These are phyloP conservation scores for Siderastrea siderea DNA, from an alignment of 92 coral and sea anemone genomes.

Conservation along the genomic window DNA sequence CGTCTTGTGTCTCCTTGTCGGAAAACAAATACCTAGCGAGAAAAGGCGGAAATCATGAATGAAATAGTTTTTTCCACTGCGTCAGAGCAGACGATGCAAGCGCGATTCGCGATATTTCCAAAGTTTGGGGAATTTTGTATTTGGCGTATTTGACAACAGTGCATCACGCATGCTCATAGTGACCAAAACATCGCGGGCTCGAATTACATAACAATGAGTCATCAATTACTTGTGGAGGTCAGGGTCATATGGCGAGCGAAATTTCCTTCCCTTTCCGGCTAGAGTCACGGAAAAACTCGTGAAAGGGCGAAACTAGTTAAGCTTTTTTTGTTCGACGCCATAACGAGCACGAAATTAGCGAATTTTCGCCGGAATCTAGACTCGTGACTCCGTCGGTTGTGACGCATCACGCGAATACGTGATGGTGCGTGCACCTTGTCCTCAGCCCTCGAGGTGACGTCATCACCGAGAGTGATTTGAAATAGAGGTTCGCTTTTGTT, in stretches of 20 bases:
- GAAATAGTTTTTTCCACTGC: slow-evolving; percentile 40
- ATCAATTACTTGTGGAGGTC: slow-evolving; percentile 79
- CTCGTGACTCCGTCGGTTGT: slow-evolving; percentile 54
- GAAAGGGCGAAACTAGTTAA: not conserved
- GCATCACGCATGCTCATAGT: slow-evolving; percentile 78
- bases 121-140: slow-evolving; percentile 61
- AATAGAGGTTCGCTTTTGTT: slow-evolving; percentile 60
- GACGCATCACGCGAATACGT: slow-evolving; percentile 83
- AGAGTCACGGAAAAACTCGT: slow-evolving; percentile 37
- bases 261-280: slow-evolving; percentile 35
- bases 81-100: slow-evolving; percentile 30
- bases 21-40: slow-evolving; percentile 51
- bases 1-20: slow-evolving; percentile 50
- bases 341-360: not conserved
- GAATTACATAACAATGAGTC: slow-evolving; percentile 95
- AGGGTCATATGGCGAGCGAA: slow-evolving; percentile 75
- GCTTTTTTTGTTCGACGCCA: not conserved
- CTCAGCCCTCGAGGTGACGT: slow-evolving; percentile 53
- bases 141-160: slow-evolving; percentile 72
- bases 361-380: not conserved
- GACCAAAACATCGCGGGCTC: slow-evolving; percentile 83
- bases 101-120: slow-evolving; percentile 87
- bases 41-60: slow-evolving; percentile 56
- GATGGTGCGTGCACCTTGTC: slow-evolving; percentile 89
- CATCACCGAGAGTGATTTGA: slow-evolving; percentile 56